Percentiles rank a stretch among this genome's conserved stretches.
Evolutionary conservation across 53 echinoderm and acorn worm genomes (phyloP).

Genomic region (Glandiceps talaboti): DNA sequence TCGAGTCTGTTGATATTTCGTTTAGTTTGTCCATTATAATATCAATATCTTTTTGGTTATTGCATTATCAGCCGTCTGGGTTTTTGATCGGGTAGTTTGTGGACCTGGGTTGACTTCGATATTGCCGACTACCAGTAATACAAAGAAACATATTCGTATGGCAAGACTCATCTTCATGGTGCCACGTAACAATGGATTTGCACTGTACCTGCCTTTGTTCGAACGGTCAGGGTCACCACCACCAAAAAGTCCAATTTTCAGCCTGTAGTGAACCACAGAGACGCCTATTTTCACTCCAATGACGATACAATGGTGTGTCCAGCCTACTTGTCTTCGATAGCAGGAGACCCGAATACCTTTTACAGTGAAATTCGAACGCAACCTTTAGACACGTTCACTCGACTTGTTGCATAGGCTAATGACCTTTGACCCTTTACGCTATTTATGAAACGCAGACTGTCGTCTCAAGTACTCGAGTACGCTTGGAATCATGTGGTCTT

Average conservation of each 20-base stretch:
- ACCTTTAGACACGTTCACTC: background rate
- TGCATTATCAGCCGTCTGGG: background rate
- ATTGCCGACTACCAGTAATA: background rate
- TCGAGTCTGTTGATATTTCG: background rate
- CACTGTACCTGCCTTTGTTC: conserved; percentile 1
- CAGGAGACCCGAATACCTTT: background rate
- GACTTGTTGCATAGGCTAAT: background rate
- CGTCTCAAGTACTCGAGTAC: no score
- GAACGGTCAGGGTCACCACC: background rate
- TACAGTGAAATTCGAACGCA: background rate
- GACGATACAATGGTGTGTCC: background rate
- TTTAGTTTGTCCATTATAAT: background rate
- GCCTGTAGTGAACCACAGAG: background rate
- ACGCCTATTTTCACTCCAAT: background rate
- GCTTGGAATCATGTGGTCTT: no score
- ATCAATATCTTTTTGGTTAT: background rate
- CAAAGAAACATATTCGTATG: background rate
- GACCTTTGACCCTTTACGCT: background rate
- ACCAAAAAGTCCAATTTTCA: background rate
- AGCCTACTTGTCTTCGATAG: background rate
- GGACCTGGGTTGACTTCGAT: background rate
- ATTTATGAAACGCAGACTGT: no score
- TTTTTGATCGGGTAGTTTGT: background rate
- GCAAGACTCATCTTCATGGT: background rate
- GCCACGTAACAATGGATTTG: background rate